Percentiles rank a stretch among this genome's conserved stretches.
Evolutionary conservation across 2,113 vertebrate genomes (phyloP).

Genomic region (Zosterops pallidus): DNA sequence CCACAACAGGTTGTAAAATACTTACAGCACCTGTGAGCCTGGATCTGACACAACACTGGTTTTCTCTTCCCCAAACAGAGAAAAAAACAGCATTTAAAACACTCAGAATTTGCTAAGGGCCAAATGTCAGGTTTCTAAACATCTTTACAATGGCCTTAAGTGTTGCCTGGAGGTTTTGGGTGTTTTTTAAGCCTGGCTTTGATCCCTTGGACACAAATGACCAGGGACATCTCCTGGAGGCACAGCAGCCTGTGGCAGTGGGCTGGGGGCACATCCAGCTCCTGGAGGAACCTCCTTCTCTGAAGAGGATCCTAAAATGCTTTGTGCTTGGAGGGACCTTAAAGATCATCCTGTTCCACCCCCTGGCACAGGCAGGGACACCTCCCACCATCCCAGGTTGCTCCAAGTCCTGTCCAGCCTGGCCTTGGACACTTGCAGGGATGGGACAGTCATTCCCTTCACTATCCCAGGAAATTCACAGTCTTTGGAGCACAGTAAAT

Average conservation of each 20-base stretch:
- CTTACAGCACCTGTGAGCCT: neutral
- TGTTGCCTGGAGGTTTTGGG: neutral
- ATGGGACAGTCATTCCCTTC: neutral
- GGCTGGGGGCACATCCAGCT: rapidly evolving
- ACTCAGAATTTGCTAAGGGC: neutral
- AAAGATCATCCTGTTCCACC: neutral
- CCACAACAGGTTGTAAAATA: neutral
- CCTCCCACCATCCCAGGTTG: neutral
- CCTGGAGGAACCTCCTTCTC: rapidly evolving
- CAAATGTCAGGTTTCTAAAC: neutral
- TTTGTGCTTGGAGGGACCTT: neutral
- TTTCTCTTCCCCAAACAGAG: neutral
- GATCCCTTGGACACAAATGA: neutral
- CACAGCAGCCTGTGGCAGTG: neutral
- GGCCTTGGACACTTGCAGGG: neutral
- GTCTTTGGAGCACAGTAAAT: neutral
- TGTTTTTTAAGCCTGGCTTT: neutral
- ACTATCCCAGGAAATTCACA: neutral
- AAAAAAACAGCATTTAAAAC: neutral
- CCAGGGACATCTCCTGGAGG: neutral
- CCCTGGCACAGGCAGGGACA: neutral
- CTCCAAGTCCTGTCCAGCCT: rapidly evolving
- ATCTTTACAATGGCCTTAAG: neutral
- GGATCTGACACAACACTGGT: neutral
- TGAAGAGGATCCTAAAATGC: too few relatives aligned